Evolutionary conservation across 2,113 vertebrate species (phyloP), one percentile per base, ranked within the genome.

Genomic region (Chiloscyllium plagiosum): DNA sequence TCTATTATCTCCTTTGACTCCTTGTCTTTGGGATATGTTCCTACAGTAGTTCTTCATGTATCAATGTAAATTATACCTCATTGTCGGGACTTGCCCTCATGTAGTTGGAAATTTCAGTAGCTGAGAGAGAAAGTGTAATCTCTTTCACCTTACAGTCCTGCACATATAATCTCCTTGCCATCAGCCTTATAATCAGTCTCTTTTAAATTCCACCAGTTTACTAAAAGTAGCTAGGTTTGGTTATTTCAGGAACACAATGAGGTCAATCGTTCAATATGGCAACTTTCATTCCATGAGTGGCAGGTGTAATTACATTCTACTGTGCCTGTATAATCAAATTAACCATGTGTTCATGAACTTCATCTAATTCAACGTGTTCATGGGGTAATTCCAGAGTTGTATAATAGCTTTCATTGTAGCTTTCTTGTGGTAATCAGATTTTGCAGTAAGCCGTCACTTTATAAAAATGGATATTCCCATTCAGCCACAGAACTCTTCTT

Each of bases 321-420:
- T 8, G 89, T 93, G 89, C 61, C 61, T 93, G 89, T n/a, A 66
- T 93, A 93, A 93, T 93, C 33, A 93, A 93, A 93, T 93, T 66
- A 66, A 66, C 61, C 37, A 19, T 93, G 61, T 66, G 89, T 66
- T 66, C 33, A 29, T 22, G 61, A 66, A 1, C 4, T 1, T 37
- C 89, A 37, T 33, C 89, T 90, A n/a, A 37, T 66, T 66, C 56
- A 93, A 17, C 7, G 17, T 66, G 33, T 66, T 93, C 89, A 37
- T 93, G 22, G n/a, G 19, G 29, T 13, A 90, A 90, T 2, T 33
- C 29, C 37, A 12, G 33, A 93, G n/a, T 93, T 7, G 33, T 66
- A 66, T n/a, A 42, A 93, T 93, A 66, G 61, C 17, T 93, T 93
- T 68, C 61, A 37, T 37, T 22, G 61, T 93, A 37, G 61, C 65